A percentile compares a stretch with the other conserved stretches of the same genome.
Conservation (phyloP, 2,888 invertebrate species). For the Morpho deidamia region DNA sequence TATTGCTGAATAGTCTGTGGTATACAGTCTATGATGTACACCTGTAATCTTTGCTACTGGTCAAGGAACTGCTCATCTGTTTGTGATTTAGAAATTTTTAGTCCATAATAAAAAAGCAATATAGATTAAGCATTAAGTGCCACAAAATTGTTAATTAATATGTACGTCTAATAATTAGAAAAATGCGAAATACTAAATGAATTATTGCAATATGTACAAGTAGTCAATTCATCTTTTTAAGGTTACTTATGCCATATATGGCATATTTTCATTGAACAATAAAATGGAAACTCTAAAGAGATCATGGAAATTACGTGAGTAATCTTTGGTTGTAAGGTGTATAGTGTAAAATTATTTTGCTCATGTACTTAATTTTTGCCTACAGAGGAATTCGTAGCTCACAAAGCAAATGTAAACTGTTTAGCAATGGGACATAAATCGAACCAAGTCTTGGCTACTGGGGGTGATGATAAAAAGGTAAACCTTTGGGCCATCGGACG, state of each 20-base stretch:
- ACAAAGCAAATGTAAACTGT: conserved; percentile 92
- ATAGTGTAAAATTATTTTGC: not conserved
- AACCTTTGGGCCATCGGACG: conserved; percentile 98
- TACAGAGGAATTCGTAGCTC: conserved; percentile 92
- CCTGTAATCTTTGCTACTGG: no score
- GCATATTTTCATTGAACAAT: conserved; percentile 28
- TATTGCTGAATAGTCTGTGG: no score
- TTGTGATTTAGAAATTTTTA: no score
- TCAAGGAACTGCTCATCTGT: no score
- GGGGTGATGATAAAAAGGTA: conserved; percentile 98
- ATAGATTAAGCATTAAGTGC: no score
- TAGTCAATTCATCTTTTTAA: conserved; percentile 8
- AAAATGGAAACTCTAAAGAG: conserved; percentile 79
- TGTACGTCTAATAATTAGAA: no score
- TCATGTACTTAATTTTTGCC: conserved; percentile 26
- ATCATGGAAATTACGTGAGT: conserved; percentile 92
- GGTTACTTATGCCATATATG: conserved; percentile 31
- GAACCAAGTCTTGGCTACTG: conserved; percentile 93
- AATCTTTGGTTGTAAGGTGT: conserved; percentile 3
- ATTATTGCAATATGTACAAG: not conserved
- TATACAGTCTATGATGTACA: no score
- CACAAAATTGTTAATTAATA: no score
- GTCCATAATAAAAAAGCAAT: no score
- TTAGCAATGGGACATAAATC: conserved; percentile 94
- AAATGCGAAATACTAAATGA: no score